phyloP scores from a whole-genome alignment of 2,888 invertebrate species.

The Platypus cylindrus region DNA sequence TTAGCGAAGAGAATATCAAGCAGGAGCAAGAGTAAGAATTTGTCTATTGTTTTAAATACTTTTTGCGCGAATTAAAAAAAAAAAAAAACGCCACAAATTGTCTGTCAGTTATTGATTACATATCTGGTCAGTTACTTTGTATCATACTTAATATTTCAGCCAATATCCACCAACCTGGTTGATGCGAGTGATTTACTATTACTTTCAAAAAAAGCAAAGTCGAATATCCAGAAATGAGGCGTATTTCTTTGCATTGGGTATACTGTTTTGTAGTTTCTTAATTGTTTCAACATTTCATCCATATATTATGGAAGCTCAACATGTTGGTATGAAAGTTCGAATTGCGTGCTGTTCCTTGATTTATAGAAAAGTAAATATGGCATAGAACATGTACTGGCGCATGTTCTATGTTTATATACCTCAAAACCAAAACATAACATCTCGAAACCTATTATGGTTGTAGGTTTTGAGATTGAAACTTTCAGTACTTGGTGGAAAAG shows the following conservation, averaged over 20 bases:
- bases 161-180: slow-evolving; percentile 27
- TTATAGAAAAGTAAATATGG: slow-evolving; percentile 62
- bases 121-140: too few species aligned
- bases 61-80: too few species aligned
- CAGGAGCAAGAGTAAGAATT: too few species aligned
- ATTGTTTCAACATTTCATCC: slow-evolving; percentile 58
- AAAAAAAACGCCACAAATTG: too few species aligned
- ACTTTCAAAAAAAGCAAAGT: slow-evolving; percentile 27
- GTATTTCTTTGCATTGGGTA: slow-evolving; percentile 43
- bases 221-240: slow-evolving; percentile 37
- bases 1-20: slow-evolving; percentile 36
- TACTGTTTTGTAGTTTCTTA: slow-evolving; percentile 44
- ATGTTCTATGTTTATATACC: neutral
- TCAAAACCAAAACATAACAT: neutral
- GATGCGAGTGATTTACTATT: slow-evolving; percentile 28
- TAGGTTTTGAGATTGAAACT: slow-evolving; percentile 63
- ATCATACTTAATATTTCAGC: slow-evolving; percentile 13
- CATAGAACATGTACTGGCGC: neutral
- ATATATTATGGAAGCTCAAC: slow-evolving; percentile 50
- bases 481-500: slow-evolving; percentile 54
- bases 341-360: slow-evolving; percentile 60
- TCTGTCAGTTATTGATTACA: too few species aligned
- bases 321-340: slow-evolving; percentile 60
- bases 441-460: slow-evolving; percentile 10
- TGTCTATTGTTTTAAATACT: too few species aligned